Base-by-base conservation (phyloP, 1,140 invertebrate genomes). In the Aradophagus sp. region DNA sequence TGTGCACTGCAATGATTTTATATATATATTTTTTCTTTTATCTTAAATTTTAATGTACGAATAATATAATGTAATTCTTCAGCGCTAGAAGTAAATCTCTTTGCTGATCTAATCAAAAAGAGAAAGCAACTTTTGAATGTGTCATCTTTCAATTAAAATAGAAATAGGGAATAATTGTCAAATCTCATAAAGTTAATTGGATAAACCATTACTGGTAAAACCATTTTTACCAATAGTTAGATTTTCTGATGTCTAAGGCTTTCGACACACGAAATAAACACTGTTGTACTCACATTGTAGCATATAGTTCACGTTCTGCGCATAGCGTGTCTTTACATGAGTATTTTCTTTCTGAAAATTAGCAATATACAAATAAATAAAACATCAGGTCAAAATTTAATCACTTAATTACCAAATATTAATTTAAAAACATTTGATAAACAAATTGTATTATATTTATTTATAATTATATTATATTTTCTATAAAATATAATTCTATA, bases 261-360 rank as follows among this genome's bases (percentile, higher is more conserved):
- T 97, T 63, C 89, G 87, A 76, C 93, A 95, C 2, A 95, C 92
- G 78, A 97, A 95, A 83, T 94, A 97, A 1, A 96, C 93, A 67
- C 94, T 96, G 74, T 93, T 89, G 77, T 97, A 97, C 73, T 93
- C 90, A 76, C 95, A 94, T 52, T 93, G 91, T 71, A 97, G 87
- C 97, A 99, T 98, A n/a, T 95, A 97, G 29, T 90, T 88, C 0
- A 92, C 90, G 82, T 98, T 98, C 82, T 97, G 95, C 13, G 95
- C 93, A 80, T 99, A 99, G 65, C 93, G 91, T 5, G 95, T 95
- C 70, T 90, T 91, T 0, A 96, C 86, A 20, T 91, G 89, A 0
- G 89, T 92, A 63, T 91, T 86, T 77, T 94, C 91, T 84, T 93
- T 93, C 90, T 96, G 87, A 39, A 83, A 82, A 35, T 87, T 74